A percentile compares a stretch with the other conserved stretches of the same genome.
Conservation (phyloP, 2,797 vertebrate species). For the Pipistrellus kuhlii region DNA sequence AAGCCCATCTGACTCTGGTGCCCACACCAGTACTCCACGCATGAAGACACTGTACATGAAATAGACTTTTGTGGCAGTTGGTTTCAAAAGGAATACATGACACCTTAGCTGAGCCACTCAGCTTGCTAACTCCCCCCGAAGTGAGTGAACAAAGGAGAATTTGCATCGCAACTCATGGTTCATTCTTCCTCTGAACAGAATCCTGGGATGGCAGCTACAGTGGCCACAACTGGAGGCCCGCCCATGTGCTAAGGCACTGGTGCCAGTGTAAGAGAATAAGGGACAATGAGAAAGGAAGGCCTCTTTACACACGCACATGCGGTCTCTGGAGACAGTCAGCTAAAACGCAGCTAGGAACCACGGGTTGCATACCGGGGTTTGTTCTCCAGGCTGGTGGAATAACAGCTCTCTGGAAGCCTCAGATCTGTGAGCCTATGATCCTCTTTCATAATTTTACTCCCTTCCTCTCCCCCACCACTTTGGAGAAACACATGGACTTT, state of each 20-base stretch:
- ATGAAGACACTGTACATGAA: not conserved
- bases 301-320: not conserved
- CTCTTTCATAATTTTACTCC: not conserved
- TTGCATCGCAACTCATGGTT: not conserved
- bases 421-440: not conserved
- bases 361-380: not conserved
- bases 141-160: not conserved
- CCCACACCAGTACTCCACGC: not conserved
- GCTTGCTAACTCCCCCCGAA: not conserved
- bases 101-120: not conserved
- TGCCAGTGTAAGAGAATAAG: not conserved
- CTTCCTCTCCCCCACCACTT: not conserved
- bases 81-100: not conserved
- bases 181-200: not conserved
- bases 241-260: not conserved
- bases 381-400: not conserved
- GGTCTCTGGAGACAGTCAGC: not conserved
- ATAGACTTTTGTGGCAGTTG: not conserved
- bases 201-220: not conserved
- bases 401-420: not conserved
- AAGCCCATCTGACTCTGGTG: not conserved
- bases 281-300: not conserved
- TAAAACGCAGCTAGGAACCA: not conserved
- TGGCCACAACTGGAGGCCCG: not conserved
- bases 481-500: conserved; percentile 26